Percentiles rank a stretch among this genome's conserved stretches.
Conservation (phyloP, 1,140 invertebrate species). For the Drosophila bocqueti region DNA sequence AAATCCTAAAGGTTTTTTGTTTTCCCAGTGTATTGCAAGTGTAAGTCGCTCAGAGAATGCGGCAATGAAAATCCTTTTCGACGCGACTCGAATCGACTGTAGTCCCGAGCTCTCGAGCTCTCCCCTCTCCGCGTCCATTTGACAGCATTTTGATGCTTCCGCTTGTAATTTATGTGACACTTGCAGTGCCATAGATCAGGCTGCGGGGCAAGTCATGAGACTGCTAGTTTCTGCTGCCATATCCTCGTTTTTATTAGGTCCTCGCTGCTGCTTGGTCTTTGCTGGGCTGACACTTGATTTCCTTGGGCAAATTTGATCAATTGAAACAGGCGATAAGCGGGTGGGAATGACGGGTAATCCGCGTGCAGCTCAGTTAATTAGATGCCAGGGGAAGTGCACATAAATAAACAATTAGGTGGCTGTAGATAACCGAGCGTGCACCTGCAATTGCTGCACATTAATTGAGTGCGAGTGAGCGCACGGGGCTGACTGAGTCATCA, state of each 20-base stretch:
- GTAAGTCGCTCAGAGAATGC: conserved; percentile 43
- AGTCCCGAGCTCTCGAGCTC: neutral
- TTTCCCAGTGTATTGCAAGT: conserved; percentile 27
- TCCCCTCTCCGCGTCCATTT: conserved; percentile 31
- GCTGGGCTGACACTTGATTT: conserved; percentile 50
- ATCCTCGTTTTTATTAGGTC: conserved; percentile 67
- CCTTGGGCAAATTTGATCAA: conserved; percentile 65
- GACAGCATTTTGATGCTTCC: conserved; percentile 81
- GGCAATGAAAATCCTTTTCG: conserved; percentile 72
- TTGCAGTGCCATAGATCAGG: conserved; percentile 77
- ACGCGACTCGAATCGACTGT: conserved; percentile 42
- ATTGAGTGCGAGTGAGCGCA: conserved; percentile 39
- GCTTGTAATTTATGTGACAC: conserved; percentile 83
- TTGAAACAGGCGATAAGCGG: conserved; percentile 49
- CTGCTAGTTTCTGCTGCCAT: conserved; percentile 43
- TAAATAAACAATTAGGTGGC: conserved; percentile 26
- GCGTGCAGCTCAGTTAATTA: conserved; percentile 61
- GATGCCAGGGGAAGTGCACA: conserved; percentile 34
- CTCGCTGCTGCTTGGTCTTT: conserved; percentile 24
- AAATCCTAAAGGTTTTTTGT: neutral
- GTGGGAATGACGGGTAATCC: conserved; percentile 30
- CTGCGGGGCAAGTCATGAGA: conserved; percentile 45
- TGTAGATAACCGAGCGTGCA: conserved; percentile 27
- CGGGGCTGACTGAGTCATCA: conserved; percentile 35
- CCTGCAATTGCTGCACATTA: conserved; percentile 62